A percentile compares a stretch with the other conserved stretches of the same genome.
Conservation (phyloP, 2,797 vertebrate genomes). For the Myotis daubentonii region DNA sequence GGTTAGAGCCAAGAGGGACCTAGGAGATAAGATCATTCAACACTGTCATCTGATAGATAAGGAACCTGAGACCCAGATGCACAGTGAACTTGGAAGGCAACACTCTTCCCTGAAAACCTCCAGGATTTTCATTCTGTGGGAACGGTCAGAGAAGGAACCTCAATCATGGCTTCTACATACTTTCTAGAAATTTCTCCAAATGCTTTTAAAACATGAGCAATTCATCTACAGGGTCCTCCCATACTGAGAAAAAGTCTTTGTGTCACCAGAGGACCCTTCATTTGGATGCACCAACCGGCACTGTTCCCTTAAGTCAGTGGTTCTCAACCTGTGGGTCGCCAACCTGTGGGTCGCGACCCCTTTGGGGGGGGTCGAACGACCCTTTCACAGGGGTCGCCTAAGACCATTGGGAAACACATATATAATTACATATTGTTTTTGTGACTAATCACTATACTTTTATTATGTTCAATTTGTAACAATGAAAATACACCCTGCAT, state of each 20-base stretch:
- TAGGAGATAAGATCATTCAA: background rate
- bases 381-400: too few species aligned
- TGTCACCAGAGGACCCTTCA: background rate
- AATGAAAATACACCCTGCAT: too few species aligned
- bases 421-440: too few species aligned
- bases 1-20: background rate
- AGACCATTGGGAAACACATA: too few species aligned
- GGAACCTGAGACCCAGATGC: background rate
- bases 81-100: background rate
- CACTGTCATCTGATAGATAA: background rate
- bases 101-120: background rate
- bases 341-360: too few species aligned
- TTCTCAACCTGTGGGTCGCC: too few species aligned
- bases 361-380: too few species aligned
- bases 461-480: too few species aligned
- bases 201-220: background rate
- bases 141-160: background rate
- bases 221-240: background rate
- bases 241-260: background rate
- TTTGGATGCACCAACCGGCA: background rate
- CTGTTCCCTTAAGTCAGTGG: background rate
- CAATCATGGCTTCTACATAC: background rate
- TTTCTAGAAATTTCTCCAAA: background rate
- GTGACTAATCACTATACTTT: too few species aligned
- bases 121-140: background rate